Percentiles rank a stretch among this genome's conserved stretches.
phyloP scores from a whole-genome alignment of 2,888 invertebrate genomes.

The Griposia aprilina region DNA sequence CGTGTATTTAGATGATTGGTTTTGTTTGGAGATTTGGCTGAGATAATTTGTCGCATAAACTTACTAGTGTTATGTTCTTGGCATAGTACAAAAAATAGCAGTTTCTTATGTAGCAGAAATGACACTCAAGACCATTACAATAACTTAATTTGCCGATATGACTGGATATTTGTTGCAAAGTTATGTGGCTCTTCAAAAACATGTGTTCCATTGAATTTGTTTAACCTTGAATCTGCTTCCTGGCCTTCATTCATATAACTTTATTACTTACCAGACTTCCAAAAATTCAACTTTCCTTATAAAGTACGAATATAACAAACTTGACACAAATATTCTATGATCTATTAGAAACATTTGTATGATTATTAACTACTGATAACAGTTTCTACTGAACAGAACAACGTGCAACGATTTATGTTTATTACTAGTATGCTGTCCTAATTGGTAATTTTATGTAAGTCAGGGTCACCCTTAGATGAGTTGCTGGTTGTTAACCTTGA shows the following conservation, averaged over 20 bases:
- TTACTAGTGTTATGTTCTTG: not conserved
- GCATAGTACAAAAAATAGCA: not conserved
- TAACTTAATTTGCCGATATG: not conserved
- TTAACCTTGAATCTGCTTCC: constrained; percentile 12
- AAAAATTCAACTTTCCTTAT: constrained; percentile 40
- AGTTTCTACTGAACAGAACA: constrained; percentile 9
- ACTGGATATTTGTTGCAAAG: not conserved
- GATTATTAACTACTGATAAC: constrained; percentile 50
- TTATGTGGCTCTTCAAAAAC: not conserved
- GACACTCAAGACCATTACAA: not conserved
- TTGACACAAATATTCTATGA: constrained; percentile 46
- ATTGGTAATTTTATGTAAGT: constrained; percentile 56
- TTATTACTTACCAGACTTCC: not conserved
- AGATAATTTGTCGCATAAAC: not conserved
- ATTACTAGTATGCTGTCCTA: constrained; percentile 36
- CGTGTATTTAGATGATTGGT: not conserved
- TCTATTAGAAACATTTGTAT: constrained; percentile 27
- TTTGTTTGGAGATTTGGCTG: not conserved
- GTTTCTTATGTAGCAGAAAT: not conserved
- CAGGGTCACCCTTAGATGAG: constrained; percentile 55
- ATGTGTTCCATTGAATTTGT: not conserved
- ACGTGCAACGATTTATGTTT: constrained; percentile 14
- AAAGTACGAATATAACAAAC: constrained; percentile 33
- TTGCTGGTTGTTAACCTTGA: constrained; percentile 51
- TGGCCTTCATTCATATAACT: constrained; percentile 27